Evolutionary conservation across 1,140 invertebrate species (phyloP).

Genomic region (Philotrypesis tridentata): DNA sequence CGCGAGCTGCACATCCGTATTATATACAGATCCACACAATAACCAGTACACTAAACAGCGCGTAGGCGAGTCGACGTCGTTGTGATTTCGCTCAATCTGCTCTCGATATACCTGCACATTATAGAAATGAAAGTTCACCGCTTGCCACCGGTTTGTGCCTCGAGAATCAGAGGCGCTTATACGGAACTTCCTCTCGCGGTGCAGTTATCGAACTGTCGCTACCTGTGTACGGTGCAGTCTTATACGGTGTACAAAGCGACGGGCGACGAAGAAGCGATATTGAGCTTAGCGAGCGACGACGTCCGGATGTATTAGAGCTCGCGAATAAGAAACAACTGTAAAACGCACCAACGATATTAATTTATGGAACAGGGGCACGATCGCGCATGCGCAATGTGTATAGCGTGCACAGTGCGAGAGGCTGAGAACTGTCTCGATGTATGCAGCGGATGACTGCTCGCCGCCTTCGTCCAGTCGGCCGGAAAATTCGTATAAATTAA

Average conservation of each 20-base stretch:
- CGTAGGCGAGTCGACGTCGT: conserved; percentile 6
- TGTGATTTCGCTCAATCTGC: conserved; percentile 20
- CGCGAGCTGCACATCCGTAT: not conserved
- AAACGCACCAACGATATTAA: conserved; percentile 23
- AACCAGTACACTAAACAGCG: no score
- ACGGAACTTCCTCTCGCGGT: not conserved
- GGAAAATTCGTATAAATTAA: conserved; percentile 45
- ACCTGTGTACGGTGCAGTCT: conserved; percentile 10
- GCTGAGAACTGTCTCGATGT: conserved; percentile 5
- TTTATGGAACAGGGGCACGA: not conserved
- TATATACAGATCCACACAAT: not conserved
- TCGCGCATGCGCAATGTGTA: no score
- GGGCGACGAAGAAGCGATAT: no score
- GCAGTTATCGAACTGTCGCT: conserved; percentile 35
- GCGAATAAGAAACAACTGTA: no score
- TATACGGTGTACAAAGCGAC: no score
- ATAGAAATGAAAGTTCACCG: conserved; percentile 2
- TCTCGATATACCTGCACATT: not conserved
- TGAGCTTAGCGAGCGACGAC: no score
- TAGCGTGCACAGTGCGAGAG: no score
- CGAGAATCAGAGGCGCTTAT: no score
- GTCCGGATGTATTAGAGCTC: no score
- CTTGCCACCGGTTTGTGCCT: not conserved
- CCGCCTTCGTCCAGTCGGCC: conserved; percentile 31
- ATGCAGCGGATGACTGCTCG: conserved; percentile 47